These are phyloP conservation scores for Papilio protenor DNA, from an alignment of 2,888 invertebrate genomes.

Conservation along the genomic window DNA sequence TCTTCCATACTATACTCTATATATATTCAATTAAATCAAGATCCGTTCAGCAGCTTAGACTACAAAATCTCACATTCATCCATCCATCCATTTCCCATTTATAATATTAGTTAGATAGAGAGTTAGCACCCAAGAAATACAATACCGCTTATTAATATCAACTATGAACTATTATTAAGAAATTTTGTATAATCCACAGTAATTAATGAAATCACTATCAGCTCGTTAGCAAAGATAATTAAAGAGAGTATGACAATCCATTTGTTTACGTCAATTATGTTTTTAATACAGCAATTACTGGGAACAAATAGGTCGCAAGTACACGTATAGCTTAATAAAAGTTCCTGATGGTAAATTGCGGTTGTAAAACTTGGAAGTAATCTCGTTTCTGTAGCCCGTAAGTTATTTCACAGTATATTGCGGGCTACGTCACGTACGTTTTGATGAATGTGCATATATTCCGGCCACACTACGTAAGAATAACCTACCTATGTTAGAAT, in stretches of 20 bases:
- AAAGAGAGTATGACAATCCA: neutral
- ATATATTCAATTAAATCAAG: too few relatives aligned
- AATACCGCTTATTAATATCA: neutral
- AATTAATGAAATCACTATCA: neutral
- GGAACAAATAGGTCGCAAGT: slow-evolving; percentile 5
- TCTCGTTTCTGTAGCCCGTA: slow-evolving; percentile 43
- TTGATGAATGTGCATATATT: slow-evolving; percentile 45
- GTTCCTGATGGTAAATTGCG: slow-evolving; percentile 40
- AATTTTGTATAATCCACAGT: neutral
- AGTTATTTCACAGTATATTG: slow-evolving; percentile 44
- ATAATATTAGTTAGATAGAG: too few relatives aligned
- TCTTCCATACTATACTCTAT: too few relatives aligned
- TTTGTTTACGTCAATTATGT: slow-evolving; percentile 1
- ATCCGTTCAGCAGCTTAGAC: too few relatives aligned
- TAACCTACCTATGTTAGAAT: slow-evolving; percentile 20
- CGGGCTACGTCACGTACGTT: slow-evolving; percentile 40
- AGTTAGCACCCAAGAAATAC: neutral
- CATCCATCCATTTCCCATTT: too few relatives aligned
- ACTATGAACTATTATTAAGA: neutral
- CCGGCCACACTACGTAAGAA: slow-evolving; percentile 38
- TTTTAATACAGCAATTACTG: slow-evolving; percentile 13
- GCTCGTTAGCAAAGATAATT: neutral
- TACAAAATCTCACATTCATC: too few relatives aligned
- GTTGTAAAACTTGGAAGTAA: slow-evolving; percentile 45
- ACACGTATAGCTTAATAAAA: slow-evolving; percentile 24